Base-by-base conservation (phyloP, 2,113 vertebrate species). In the Nicator chloris region DNA sequence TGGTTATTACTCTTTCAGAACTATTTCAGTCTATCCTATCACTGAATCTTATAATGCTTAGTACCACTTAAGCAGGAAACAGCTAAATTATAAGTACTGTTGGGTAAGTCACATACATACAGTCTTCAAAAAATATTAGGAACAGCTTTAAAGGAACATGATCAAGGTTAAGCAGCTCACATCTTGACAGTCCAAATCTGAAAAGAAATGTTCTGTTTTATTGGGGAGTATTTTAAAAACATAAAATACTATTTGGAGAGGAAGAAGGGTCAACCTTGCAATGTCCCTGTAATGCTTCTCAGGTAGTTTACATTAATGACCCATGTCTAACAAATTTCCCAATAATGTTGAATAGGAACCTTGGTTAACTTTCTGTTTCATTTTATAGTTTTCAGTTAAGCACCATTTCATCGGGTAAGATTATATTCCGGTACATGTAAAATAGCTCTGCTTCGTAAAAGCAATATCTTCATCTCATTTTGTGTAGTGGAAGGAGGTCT, bases 351-450 rank as follows among this genome's bases (percentile, higher is more conserved):
- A 68, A 56, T 33, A 81, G 77, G 80, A 97, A 60, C 73, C 50
- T 87, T 91, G 75, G 63, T 82, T 92, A 97, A 92, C 92, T 94
- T 94, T 84, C 89, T 93, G 35, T 75, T 94, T 81, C 35, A 84
- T 93, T 95, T 96, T 84, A 96, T 63, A 61, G 88, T 47, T 92
- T 94, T 88, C 76, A 88, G 71, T 87, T 87, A 96, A 95, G 86
- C 66, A 80, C 51, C 77, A 87, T 66, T 96, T 90, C 86, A 75
- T 57, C 78, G 45, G 16, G 40, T 45, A 63, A 70, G 69, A 76
- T 72, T 75, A 75, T 89, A 61, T 78, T 65, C 82, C 71, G 15
- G 60, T 63, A 72, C 28, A 23, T 57, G 26, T 70, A 72, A 91
- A 86, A 84, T 50, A 92, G 24, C 37, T 89, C 27, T 94, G 26